phyloP scores from a whole-genome alignment of 2,797 vertebrate species.

The Sebastes kiyomatsui region DNA sequence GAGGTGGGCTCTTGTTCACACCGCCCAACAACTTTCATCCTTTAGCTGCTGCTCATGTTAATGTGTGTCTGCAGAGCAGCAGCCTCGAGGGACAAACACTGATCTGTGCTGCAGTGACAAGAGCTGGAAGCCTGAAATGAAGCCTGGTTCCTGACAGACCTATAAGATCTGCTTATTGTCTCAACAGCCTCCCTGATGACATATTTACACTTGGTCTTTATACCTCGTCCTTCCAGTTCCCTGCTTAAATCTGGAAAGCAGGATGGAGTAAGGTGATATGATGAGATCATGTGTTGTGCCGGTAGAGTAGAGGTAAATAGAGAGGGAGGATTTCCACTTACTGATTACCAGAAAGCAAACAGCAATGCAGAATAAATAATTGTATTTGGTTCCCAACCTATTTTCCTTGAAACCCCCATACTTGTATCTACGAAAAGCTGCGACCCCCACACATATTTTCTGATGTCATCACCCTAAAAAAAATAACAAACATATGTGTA shows the following conservation, averaged over 20 bases:
- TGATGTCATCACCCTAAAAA: too few species aligned
- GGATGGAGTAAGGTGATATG: not conserved
- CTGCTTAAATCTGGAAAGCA: not conserved
- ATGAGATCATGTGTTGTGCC: not conserved
- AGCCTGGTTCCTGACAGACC: not conserved
- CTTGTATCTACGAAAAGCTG: too few species aligned
- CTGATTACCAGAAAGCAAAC: not conserved
- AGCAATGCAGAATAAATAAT: not conserved
- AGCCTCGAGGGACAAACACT: slow-evolving; percentile 12
- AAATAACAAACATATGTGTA: too few species aligned
- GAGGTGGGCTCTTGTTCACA: not conserved
- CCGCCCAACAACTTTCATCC: not conserved
- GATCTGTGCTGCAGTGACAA: not conserved
- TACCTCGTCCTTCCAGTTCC: slow-evolving; percentile 42
- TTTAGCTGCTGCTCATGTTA: not conserved
- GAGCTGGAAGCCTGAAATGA: not conserved
- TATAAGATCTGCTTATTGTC: not conserved
- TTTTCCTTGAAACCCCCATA: too few species aligned
- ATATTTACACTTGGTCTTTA: slow-evolving; percentile 4
- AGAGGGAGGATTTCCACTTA: not conserved
- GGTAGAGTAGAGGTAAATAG: not conserved
- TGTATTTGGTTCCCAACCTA: not conserved
- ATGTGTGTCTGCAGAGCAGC: not conserved
- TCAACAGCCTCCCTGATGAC: slow-evolving; percentile 4
- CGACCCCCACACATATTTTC: too few species aligned